Conservation (phyloP, 2,888 invertebrate genomes). For the Sclerodermus sp. region DNA sequence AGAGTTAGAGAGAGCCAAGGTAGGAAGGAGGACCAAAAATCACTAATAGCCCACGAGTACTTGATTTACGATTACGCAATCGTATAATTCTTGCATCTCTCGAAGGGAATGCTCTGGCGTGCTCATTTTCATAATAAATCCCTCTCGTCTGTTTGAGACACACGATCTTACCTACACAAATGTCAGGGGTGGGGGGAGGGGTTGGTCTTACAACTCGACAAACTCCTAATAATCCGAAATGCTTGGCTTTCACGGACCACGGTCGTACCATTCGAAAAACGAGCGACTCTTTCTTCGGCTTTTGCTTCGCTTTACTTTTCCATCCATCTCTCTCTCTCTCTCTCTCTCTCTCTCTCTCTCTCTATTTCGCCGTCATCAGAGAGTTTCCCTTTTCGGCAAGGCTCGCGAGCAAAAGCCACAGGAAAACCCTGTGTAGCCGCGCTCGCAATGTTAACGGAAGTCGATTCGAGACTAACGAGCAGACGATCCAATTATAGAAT, state of each 20-base stretch:
- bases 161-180: slow-evolving; percentile 15
- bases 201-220: background rate
- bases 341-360: background rate
- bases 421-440: slow-evolving; percentile 2
- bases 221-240: no score
- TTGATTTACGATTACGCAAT: no score
- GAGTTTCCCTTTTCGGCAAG: slow-evolving; percentile 9
- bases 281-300: slow-evolving; percentile 2
- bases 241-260: background rate
- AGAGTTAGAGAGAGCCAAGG: no score
- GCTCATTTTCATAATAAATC: slow-evolving; percentile 13
- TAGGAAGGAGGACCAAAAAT: no score
- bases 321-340: no score
- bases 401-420: no score
- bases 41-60: no score
- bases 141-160: slow-evolving; percentile 17
- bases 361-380: background rate
- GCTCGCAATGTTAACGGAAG: slow-evolving; percentile 44
- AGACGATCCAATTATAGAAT: slow-evolving; percentile 51
- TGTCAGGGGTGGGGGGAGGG: slow-evolving; percentile 6
- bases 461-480: slow-evolving; percentile 44
- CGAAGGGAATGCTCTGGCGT: no score
- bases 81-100: no score
- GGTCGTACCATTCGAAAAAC: slow-evolving; percentile 29
- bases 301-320: slow-evolving; percentile 1